Percentiles rank a stretch among this genome's conserved stretches.
Conservation (phyloP, 2,113 vertebrate genomes). For the Heptranchias perlo region DNA sequence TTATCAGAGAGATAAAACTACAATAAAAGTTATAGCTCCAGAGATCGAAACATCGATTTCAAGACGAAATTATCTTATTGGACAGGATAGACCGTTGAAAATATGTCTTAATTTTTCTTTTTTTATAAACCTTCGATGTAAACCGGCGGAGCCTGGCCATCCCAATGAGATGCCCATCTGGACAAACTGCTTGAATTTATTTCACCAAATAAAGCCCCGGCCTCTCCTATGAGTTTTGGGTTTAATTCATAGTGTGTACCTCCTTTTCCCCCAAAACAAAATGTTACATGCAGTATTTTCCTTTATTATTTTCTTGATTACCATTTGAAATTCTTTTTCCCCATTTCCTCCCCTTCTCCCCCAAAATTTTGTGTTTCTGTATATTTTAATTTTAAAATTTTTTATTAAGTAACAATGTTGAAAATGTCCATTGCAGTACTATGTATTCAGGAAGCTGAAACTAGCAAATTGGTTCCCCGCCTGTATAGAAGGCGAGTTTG, state of each 20-base stretch:
- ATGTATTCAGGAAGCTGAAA: neutral
- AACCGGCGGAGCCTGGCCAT: too few relatives aligned
- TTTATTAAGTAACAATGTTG: too few relatives aligned
- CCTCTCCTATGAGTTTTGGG: too few relatives aligned
- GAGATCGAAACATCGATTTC: neutral
- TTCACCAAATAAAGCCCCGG: neutral
- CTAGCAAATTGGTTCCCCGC: neutral
- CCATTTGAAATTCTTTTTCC: too few relatives aligned
- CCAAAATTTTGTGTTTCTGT: too few relatives aligned
- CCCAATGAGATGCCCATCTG: neutral
- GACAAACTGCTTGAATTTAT: neutral
- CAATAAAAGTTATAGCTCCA: neutral
- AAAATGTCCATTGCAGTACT: too few relatives aligned
- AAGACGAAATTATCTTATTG: neutral
- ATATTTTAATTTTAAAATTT: too few relatives aligned
- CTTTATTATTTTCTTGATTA: too few relatives aligned
- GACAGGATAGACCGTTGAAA: neutral
- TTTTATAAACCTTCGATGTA: neutral
- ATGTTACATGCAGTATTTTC: too few relatives aligned
- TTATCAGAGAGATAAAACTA: neutral
- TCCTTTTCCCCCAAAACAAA: too few relatives aligned
- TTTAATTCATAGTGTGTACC: too few relatives aligned
- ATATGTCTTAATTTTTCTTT: neutral
- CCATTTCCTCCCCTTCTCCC: too few relatives aligned
- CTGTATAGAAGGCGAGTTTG: neutral